Base-by-base conservation (phyloP, 1,140 invertebrate species). In the Cotesia vestalis region DNA sequence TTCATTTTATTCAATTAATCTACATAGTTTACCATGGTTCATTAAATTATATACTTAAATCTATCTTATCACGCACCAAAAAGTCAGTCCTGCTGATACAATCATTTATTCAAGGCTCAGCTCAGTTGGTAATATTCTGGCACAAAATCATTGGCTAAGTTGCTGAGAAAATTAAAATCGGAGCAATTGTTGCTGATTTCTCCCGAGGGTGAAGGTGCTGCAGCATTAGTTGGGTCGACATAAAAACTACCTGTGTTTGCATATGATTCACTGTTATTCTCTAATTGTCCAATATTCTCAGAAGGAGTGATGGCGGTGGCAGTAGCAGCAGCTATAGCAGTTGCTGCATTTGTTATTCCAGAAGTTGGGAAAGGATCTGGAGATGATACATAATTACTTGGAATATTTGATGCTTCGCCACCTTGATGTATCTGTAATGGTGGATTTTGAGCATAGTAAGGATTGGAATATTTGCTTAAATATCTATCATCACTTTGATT, bases 131-230 rank as follows among this genome's bases (percentile, higher is more conserved):
- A 96, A 83, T 96, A 96, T 83, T 96, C 95, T 0, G 94, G 95
- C 1, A 93, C 94, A 82, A 96, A 96, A 79, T 96, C 95, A 84
- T 95, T 96, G 66, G 94, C 94, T 77, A 96, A 88, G 80, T 95
- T 96, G 79, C 94, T 95, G 53, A 96, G 89, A 79, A 96, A 96
- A 83, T 96, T 96, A 83, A 96, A 96, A 81, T 96, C 95, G 6
- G 94, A 95, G 1, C 94, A 95, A 79, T 93, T 95, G 80, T 95
- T 95, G 76, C 93, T 95, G 84, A 95, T 95, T 75, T 95, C 93
- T n/a, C 85, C 91, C 85, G 81, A 89, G 74, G 76, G 84, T 76
- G 76, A 88, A 34, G 90, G 85, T 59, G 87, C 80, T 57, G 84
- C 81, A 12, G 85, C 84, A 72, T 91, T 89, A n/a, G 83, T 80